Base-by-base conservation (phyloP, 2,797 vertebrate species). In the Phoxinus dragarum region DNA sequence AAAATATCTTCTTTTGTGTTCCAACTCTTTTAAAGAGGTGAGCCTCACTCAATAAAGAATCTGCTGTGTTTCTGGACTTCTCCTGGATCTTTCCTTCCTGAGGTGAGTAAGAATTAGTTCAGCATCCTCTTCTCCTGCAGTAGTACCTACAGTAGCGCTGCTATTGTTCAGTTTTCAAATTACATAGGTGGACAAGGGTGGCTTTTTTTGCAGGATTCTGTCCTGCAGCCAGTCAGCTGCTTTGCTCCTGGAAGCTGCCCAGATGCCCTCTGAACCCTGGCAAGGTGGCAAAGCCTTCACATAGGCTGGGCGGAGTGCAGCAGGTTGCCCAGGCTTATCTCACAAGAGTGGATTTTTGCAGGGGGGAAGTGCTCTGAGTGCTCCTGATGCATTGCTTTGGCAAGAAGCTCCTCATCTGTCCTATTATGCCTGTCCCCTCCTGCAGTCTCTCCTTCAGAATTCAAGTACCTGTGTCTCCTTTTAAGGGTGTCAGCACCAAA, bases 231-330 rank as follows among this genome's bases (percentile, higher is more conserved):
- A 92, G 91, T 85, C 81, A 23, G 88, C 91, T 81, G 81, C 81
- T 73, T 61, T 80, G 76, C 61, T 68, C 38, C 78, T 88, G 86
- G 78, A 88, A 84, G 77, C 84, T 56, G 68, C 82, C 87, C 81
- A 77, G 86, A 82, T 80, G 68, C 73, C 87, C 81, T 79, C 76
- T 79, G 75, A 85, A 87, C 89, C 86, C 87, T 76, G 81, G 80
- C 81, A 87, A 77, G 81, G 85, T 79, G 89, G 78, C 84, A 82
- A 84, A 91, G 91, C 92, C 94, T 93, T 95, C 88, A 91, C 91
- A 86, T 90, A 83, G 86, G 83, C 75, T 88, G 88, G 92, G 94
- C 90, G 69, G 94, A 93, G 92, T 66, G 68, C 89, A 68, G 85
- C 76, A 49, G 89, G 86, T 84, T 85, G 61, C 76, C 59, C 73